These are phyloP conservation scores for Falcaria lacertinaria DNA, from an alignment of 2,888 invertebrate genomes.

Conservation along the genomic window DNA sequence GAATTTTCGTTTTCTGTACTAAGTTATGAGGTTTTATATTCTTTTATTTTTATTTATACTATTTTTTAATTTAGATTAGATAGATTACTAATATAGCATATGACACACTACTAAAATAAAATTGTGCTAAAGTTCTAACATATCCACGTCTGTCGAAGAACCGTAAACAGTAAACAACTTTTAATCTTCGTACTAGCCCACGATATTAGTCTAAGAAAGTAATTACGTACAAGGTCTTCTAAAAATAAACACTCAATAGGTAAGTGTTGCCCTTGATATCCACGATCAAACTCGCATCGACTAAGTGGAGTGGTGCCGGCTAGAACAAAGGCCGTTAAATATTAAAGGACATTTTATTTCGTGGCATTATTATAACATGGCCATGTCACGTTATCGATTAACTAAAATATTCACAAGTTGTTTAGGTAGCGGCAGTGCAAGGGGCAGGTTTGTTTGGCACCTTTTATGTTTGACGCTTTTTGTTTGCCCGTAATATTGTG, in stretches of 20 bases:
- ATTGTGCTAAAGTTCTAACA: too few relatives aligned
- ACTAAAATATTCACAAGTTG: constrained; percentile 40
- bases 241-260: neutral
- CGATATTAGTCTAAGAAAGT: neutral
- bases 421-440: constrained; percentile 24
- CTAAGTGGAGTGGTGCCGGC: neutral
- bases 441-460: constrained; percentile 13
- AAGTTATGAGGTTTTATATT: too few relatives aligned
- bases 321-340: constrained; percentile 6
- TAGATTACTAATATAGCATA: too few relatives aligned
- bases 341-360: constrained; percentile 12
- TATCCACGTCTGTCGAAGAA: too few relatives aligned
- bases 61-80: too few relatives aligned
- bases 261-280: neutral
- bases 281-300: neutral
- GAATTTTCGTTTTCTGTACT: too few relatives aligned
- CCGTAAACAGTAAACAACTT: neutral
- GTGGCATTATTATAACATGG: constrained; percentile 5
- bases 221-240: neutral
- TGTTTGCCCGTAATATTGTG: constrained; percentile 5
- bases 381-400: constrained; percentile 31
- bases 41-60: too few relatives aligned
- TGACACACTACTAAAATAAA: too few relatives aligned
- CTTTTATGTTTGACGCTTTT: constrained; percentile 9
- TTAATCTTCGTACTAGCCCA: neutral